These are phyloP conservation scores for Ciconia stormi DNA, from an alignment of 2,113 vertebrate species.

Conservation along the genomic window DNA sequence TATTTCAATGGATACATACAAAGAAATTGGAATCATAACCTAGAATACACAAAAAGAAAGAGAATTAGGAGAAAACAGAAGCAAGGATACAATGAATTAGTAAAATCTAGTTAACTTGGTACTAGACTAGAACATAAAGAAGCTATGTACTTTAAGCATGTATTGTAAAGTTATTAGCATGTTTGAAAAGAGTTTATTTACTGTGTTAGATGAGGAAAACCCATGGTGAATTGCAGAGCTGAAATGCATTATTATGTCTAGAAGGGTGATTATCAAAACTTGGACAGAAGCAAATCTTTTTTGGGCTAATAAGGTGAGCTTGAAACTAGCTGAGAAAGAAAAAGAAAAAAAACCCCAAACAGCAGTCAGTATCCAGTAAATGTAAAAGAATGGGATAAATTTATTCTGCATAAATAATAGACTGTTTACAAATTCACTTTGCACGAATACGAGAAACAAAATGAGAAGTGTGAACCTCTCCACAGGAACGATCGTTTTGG, in stretches of 20 bases:
- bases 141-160: neutral
- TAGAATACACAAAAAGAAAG: conserved; percentile 55
- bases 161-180: neutral
- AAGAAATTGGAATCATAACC: conserved; percentile 96
- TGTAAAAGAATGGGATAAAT: neutral
- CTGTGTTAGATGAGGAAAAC: conserved; percentile 30
- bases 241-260: conserved; percentile 32
- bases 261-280: conserved; percentile 24
- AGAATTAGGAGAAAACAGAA: neutral
- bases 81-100: neutral
- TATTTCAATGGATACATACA: conserved; percentile 98
- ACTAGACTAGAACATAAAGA: neutral
- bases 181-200: conserved; percentile 47
- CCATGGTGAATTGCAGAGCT: neutral
- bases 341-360: neutral
- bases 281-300: conserved; percentile 44
- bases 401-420: neutral
- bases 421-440: neutral
- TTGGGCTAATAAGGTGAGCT: conserved; percentile 19
- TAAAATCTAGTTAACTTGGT: neutral
- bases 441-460: neutral
- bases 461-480: neutral
- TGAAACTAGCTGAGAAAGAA: conserved; percentile 45
- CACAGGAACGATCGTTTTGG: neutral
- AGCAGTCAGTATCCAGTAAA: conserved; percentile 27